These are phyloP conservation scores for Diglossa cyanea DNA, from an alignment of 2,797 vertebrate species.

Conservation along the genomic window DNA sequence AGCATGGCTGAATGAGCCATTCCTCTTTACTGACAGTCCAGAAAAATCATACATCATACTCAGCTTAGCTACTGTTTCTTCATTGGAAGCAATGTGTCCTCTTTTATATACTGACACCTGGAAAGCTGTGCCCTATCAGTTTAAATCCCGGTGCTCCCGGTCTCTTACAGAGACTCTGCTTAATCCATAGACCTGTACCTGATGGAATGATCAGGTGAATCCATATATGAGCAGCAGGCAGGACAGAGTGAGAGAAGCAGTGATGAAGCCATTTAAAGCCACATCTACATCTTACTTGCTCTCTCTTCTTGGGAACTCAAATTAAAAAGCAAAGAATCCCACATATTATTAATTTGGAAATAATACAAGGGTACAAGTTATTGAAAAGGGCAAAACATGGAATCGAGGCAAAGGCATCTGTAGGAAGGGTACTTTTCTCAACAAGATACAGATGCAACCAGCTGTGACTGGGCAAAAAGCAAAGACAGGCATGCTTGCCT, in stretches of 20 bases:
- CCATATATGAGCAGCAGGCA: neutral
- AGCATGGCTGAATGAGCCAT: neutral
- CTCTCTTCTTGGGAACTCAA: neutral
- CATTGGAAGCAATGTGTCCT: neutral
- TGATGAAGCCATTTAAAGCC: neutral
- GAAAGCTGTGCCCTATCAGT: neutral
- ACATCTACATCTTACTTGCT: neutral
- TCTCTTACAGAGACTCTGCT: neutral
- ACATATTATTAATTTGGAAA: neutral
- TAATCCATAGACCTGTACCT: neutral
- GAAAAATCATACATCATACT: neutral
- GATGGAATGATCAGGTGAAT: neutral
- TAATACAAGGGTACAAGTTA: neutral
- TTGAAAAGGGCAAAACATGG: neutral
- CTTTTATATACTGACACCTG: neutral
- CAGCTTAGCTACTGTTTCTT: neutral
- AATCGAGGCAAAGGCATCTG: neutral
- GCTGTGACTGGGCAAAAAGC: neutral
- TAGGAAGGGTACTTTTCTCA: neutral
- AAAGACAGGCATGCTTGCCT: neutral
- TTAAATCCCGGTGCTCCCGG: accelerated
- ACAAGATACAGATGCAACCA: neutral
- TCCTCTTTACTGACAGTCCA: neutral
- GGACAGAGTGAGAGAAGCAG: neutral
- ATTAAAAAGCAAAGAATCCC: neutral